Conservation (phyloP, 2,113 vertebrate genomes). For the Syngnathus floridae region DNA sequence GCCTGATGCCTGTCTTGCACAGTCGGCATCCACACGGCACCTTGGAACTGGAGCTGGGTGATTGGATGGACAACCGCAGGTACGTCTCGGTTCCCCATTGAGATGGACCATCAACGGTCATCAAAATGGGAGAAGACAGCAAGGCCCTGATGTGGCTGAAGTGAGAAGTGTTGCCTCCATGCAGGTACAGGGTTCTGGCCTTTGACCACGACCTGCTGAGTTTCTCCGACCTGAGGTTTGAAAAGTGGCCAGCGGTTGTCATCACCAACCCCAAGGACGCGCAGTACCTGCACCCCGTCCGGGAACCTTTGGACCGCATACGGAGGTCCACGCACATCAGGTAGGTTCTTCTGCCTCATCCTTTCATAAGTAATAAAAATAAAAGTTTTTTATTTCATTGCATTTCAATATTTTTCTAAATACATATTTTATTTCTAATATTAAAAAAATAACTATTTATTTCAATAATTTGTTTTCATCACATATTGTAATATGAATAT, state of each 20-base stretch:
- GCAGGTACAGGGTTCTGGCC: constrained; percentile 87
- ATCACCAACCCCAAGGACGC: constrained; percentile 94
- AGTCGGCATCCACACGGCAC: constrained; percentile 82
- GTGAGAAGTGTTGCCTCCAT: background rate
- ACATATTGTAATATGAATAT: too few species aligned
- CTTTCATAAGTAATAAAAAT: too few species aligned
- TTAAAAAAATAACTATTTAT: too few species aligned
- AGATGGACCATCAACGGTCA: background rate
- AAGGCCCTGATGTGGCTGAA: background rate
- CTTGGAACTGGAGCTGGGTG: constrained; percentile 90
- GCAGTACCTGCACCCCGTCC: constrained; percentile 80
- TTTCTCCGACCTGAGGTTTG: constrained; percentile 85
- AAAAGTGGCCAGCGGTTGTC: constrained; percentile 86
- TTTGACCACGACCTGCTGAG: constrained; percentile 95
- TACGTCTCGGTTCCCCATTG: constrained; percentile 28
- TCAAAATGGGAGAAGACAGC: background rate
- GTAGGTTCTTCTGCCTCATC: constrained; percentile 52
- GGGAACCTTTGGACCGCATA: constrained; percentile 83
- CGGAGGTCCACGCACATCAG: constrained; percentile 87
- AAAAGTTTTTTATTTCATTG: too few species aligned
- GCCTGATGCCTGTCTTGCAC: constrained; percentile 86
- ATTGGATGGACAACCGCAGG: constrained; percentile 94
- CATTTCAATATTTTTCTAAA: too few species aligned
- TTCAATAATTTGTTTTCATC: too few species aligned
- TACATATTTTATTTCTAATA: too few species aligned